Base-by-base conservation (phyloP, 2,113 vertebrate genomes). In the Lanius collurio region DNA sequence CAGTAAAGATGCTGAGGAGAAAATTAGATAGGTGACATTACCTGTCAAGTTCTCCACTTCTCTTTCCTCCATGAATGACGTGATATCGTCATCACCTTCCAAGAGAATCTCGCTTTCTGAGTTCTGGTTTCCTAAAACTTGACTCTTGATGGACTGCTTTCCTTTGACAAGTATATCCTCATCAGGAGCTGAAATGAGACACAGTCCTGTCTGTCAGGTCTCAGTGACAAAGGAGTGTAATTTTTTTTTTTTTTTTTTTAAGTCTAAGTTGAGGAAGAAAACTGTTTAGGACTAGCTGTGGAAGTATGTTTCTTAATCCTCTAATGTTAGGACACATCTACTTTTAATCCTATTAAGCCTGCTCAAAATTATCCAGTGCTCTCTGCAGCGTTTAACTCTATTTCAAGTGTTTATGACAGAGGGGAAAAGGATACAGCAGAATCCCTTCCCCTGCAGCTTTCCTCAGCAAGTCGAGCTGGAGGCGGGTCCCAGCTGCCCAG, bases 51-150 rank as follows among this genome's bases (percentile, higher is more conserved):
- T 99, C 96, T 99, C 99, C 97, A 99, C 97, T 95, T 99, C 99
- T 97, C 99, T 99, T 91, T 99, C 99, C 74, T 99, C 99, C 86
- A 99, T 96, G 87, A 98, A 99, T 83, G 99, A 99, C 95, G 99
- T 97, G 63, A 98, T 98, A 97, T 99, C 99, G 13, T 99, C 99
- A 44, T 99, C 99, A 9, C 98, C 99, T 90, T 99, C 99, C 91
- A 99, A 93, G 60, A 98, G 97, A 52, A 98, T 93, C 96, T 99
- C 99, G 44, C 98, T 99, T 93, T 99, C 99, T 0, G 98, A 98
- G 97, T 98, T 99, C 94, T 99, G 99, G 97, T 99, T 99, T 98
- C 98, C 99, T 98, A 99, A 97, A 97, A 98, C 98, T 93, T 99
- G 99, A 94, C 98, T 98, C 96, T 98, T 98, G 98, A 99, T 99